Conservation (phyloP, 2,113 vertebrate genomes). For the Symphodus melops region DNA sequence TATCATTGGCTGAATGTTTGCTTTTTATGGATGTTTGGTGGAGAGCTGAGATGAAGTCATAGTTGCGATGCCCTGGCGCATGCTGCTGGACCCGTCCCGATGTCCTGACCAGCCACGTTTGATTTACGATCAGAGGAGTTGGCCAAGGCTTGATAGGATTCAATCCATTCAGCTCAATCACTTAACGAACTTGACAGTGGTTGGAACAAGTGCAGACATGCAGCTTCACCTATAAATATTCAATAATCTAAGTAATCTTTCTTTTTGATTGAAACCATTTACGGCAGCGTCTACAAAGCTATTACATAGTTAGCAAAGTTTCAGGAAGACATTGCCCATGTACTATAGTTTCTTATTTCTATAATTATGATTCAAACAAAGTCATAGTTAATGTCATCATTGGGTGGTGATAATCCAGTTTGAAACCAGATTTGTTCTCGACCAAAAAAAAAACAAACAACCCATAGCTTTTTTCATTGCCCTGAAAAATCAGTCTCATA, state of each 20-base stretch:
- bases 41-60: constrained; percentile 70
- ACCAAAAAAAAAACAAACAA: constrained; percentile 24
- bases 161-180: constrained; percentile 72
- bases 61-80: constrained; percentile 57
- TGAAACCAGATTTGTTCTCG: constrained; percentile 49
- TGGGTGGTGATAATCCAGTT: constrained; percentile 41
- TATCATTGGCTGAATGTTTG: constrained; percentile 71
- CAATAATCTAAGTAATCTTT: constrained; percentile 26
- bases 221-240: constrained; percentile 25
- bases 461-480: constrained; percentile 46
- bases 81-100: constrained; percentile 50
- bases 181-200: constrained; percentile 82
- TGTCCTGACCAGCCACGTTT: constrained; percentile 65
- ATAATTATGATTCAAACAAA: constrained; percentile 16
- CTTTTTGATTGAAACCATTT: constrained; percentile 32
- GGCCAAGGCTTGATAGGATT: constrained; percentile 54
- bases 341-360: constrained; percentile 9
- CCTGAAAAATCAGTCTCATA: constrained; percentile 69
- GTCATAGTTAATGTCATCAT: constrained; percentile 42
- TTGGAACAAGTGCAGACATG: constrained; percentile 34
- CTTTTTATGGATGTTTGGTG: constrained; percentile 68
- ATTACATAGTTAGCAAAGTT: constrained; percentile 25
- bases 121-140: constrained; percentile 62
- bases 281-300: constrained; percentile 11
- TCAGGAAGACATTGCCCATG: background rate